phyloP scores from a whole-genome alignment of 2,797 vertebrate species.

The Pygocentrus nattereri region DNA sequence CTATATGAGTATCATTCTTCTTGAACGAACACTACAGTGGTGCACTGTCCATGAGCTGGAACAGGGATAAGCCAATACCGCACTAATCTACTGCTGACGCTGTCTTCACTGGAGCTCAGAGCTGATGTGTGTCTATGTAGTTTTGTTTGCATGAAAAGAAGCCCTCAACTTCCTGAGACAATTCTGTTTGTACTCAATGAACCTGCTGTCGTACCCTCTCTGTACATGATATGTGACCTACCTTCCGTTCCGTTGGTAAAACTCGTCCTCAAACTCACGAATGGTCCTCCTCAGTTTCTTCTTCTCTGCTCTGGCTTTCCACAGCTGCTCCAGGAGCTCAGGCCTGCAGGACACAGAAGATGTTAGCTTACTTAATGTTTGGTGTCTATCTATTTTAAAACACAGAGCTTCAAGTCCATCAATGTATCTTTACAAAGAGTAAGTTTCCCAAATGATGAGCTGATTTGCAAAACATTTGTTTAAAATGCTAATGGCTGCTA shows the following conservation, averaged over 20 bases:
- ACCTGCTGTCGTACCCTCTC: neutral
- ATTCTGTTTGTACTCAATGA: slow-evolving; percentile 9
- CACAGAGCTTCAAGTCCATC: no score
- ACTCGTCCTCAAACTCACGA: slow-evolving; percentile 93
- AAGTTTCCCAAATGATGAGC: no score
- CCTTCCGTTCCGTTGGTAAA: slow-evolving; percentile 97
- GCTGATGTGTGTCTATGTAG: neutral
- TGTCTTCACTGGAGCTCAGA: neutral
- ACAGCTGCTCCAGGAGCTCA: slow-evolving; percentile 97
- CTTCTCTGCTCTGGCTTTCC: slow-evolving; percentile 96
- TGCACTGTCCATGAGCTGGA: neutral
- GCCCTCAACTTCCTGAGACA: no score
- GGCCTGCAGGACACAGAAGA: slow-evolving; percentile 80
- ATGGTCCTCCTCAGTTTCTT: slow-evolving; percentile 95
- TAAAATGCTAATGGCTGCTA: no score
- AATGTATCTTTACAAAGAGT: no score
- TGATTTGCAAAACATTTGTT: no score
- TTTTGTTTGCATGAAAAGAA: no score
- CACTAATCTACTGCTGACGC: neutral
- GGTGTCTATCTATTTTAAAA: neutral
- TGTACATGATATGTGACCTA: slow-evolving; percentile 64
- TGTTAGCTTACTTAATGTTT: neutral
- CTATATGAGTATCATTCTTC: neutral
- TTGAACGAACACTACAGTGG: neutral
- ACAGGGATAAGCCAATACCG: neutral